These are phyloP conservation scores for Amphiprion percula DNA, from an alignment of 2,113 vertebrate species.

Conservation along the genomic window DNA sequence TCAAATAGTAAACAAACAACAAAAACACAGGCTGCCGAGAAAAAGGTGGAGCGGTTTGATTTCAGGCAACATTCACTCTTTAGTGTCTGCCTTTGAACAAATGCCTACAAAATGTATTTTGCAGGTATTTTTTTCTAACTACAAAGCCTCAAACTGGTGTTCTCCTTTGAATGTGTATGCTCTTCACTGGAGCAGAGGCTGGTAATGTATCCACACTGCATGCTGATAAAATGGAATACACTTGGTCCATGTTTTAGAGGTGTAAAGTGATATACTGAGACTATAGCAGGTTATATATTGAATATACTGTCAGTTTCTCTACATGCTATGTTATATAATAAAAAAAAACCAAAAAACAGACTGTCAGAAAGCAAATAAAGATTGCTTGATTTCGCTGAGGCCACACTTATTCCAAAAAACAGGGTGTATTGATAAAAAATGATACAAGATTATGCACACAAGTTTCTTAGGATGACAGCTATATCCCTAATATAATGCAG, in stretches of 20 bases:
- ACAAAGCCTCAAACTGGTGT: slow-evolving; percentile 31
- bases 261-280: no score
- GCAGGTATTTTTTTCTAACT: background rate
- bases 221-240: slow-evolving; percentile 11
- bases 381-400: no score
- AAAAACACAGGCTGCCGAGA: slow-evolving; percentile 33
- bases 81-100: slow-evolving; percentile 45
- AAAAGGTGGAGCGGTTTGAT: slow-evolving; percentile 45
- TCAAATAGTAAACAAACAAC: slow-evolving; percentile 60
- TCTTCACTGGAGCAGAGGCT: slow-evolving; percentile 20
- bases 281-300: no score
- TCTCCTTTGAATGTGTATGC: slow-evolving; percentile 10
- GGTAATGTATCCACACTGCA: background rate
- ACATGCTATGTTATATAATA: no score
- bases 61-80: slow-evolving; percentile 35
- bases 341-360: no score
- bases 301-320: no score
- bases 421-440: no score
- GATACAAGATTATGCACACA: no score
- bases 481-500: slow-evolving; percentile 15
- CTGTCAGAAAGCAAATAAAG: background rate
- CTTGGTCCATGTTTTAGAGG: background rate
- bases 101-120: slow-evolving; percentile 17
- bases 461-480: background rate
- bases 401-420: no score